Percentiles rank a stretch among this genome's conserved stretches.
These are phyloP conservation scores for Huso huso DNA, from an alignment of 2,797 vertebrate genomes.

Conservation along the genomic window DNA sequence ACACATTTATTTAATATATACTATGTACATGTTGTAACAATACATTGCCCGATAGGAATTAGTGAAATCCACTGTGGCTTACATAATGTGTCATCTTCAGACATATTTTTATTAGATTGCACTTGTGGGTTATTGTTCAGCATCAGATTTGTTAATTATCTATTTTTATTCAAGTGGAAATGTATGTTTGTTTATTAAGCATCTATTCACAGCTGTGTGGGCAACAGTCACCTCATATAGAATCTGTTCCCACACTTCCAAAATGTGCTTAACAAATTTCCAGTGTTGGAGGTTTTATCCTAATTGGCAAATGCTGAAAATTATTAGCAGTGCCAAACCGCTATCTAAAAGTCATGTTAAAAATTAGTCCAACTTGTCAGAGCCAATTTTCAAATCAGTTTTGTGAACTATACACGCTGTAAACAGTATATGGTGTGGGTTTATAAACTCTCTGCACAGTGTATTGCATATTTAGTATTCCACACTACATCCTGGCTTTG, in stretches of 20 bases:
- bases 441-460: too few relatives aligned
- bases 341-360: conserved; percentile 38
- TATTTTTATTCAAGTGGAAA: conserved; percentile 37
- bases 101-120: background rate
- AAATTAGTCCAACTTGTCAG: conserved; percentile 36
- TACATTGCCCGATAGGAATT: too few relatives aligned
- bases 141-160: conserved; percentile 42
- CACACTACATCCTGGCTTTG: too few relatives aligned
- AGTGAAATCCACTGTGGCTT: conserved; percentile 11
- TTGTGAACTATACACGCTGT: too few relatives aligned
- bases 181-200: conserved; percentile 26
- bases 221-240: conserved; percentile 4
- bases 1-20: too few relatives aligned
- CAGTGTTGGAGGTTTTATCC: conserved; percentile 30
- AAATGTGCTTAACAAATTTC: conserved; percentile 14
- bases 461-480: too few relatives aligned
- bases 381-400: conserved; percentile 22
- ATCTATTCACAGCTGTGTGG: background rate
- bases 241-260: conserved; percentile 20
- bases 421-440: too few relatives aligned
- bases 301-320: conserved; percentile 38
- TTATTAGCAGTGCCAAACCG: conserved; percentile 39
- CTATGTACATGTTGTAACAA: too few relatives aligned
- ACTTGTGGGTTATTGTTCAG: conserved; percentile 23
- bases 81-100: conserved; percentile 20